phyloP scores from a whole-genome alignment of 1,140 invertebrate genomes.

The Nixonia krombeini region DNA sequence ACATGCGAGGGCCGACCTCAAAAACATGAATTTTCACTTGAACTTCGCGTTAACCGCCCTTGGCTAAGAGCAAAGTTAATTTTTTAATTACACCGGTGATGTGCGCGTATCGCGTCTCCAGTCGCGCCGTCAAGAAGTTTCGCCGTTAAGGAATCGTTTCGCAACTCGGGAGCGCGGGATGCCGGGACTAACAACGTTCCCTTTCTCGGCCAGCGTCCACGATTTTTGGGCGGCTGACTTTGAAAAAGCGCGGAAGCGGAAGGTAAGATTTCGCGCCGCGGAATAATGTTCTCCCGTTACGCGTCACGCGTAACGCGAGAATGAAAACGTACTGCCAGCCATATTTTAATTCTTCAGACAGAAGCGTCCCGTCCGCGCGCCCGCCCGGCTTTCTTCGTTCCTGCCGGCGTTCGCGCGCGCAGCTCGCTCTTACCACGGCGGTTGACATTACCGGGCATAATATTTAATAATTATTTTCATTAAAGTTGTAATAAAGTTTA shows the following conservation, averaged over 20 bases:
- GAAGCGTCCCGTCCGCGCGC: conserved; percentile 37
- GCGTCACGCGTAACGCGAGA: conserved; percentile 65
- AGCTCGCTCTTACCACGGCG: conserved; percentile 46
- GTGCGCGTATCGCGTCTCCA: conserved; percentile 15
- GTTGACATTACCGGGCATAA: conserved; percentile 70
- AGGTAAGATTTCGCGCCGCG: conserved; percentile 21
- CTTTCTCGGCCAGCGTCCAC: no score
- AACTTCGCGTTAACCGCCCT: conserved; percentile 65
- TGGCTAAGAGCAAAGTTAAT: conserved; percentile 65
- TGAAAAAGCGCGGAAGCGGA: neutral
- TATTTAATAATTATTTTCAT: conserved; percentile 74
- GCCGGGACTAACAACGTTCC: no score
- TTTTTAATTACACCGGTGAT: conserved; percentile 65
- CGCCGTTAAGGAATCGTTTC: conserved; percentile 38
- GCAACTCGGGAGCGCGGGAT: conserved; percentile 22
- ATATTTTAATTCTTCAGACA: conserved; percentile 73
- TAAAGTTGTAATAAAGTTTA: conserved; percentile 72
- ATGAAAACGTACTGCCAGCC: conserved; percentile 70
- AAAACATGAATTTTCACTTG: conserved; percentile 71
- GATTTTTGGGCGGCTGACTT: neutral
- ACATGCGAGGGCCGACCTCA: conserved; percentile 61
- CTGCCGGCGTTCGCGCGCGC: conserved; percentile 52
- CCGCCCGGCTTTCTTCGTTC: conserved; percentile 59
- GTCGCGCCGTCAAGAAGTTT: conserved; percentile 25
- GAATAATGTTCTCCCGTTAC: conserved; percentile 65